Evolutionary conservation across 2,888 invertebrate species (phyloP), one percentile per base, ranked within the genome.

Genomic region (Heteromyza rotundicornis): DNA sequence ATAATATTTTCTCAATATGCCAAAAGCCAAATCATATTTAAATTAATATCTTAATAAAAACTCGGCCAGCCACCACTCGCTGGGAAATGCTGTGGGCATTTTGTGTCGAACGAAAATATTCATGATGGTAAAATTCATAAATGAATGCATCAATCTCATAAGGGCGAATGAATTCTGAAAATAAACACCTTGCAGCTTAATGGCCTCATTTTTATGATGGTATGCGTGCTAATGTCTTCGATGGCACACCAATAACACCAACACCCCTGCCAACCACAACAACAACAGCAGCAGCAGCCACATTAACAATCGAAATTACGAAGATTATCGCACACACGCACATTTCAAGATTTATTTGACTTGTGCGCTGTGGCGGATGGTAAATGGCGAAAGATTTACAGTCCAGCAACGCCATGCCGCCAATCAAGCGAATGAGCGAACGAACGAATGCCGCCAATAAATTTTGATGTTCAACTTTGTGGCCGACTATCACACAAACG

Each of bases 271-370:
- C n/a, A 27, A 27, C 5, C n/a, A n/a, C 8, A 14, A n/a, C 8
- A 14, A 40, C 17, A 47, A 14, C 47, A 19, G 20, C 5, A 19
- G 19, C 5, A 17, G 20, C 17, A 8, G 14, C 17, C 17, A 19
- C 20, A 47, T 47, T 5, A 47, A 47, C 47, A 47, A 19, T 47
- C 19, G 47, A 47, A 47, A 47, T 47, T 47, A 47, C 47, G 19
- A 47, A 8, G 47, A 47, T 20, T 17, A 47, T 20, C 14, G 47
- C 47, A 47, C 20, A 47, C 20, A 47, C 47, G 20, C 19, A 3
- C 47, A 19, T 7, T 5, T 19, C n/a, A 40, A 40, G 40, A 40
- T 40, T 19, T 47, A 47, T 47, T 47, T 47, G 47, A 19, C 40
- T 19, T 17, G 5, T 47, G 5, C 3, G 40, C 20, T 47, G 47